These are phyloP conservation scores for Pollenia griseotomentosa DNA, from an alignment of 2,888 invertebrate genomes.

Conservation along the genomic window DNA sequence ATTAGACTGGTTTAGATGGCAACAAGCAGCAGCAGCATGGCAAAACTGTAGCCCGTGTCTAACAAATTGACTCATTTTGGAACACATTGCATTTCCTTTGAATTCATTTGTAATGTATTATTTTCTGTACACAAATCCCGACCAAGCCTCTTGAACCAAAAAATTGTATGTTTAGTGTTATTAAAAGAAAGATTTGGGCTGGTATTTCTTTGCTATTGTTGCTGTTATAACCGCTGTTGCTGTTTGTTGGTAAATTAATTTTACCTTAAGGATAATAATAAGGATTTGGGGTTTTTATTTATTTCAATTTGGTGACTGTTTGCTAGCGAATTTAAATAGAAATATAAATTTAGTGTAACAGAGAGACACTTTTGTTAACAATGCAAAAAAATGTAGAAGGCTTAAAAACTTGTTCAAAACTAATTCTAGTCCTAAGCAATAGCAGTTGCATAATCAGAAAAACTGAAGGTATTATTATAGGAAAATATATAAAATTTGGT, in stretches of 20 bases:
- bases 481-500: no score
- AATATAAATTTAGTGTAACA: no score
- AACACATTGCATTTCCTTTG: constrained; percentile 54
- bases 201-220: constrained; percentile 51
- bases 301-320: background rate
- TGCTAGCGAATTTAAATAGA: background rate
- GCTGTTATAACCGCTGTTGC: constrained; percentile 30
- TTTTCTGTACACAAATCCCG: background rate
- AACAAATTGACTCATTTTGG: constrained; percentile 56
- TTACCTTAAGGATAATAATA: constrained; percentile 67
- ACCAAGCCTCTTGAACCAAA: background rate
- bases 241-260: constrained; percentile 64
- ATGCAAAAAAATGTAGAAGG: no score
- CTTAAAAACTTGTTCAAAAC: no score
- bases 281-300: constrained; percentile 54
- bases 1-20: constrained; percentile 59
- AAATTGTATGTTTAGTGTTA: constrained; percentile 19
- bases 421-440: no score
- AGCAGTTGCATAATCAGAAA: no score
- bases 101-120: constrained; percentile 26
- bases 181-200: constrained; percentile 32
- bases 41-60: background rate
- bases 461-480: no score
- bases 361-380: background rate
- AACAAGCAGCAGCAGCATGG: background rate